Conservation (phyloP, 92 coral and sea anemone genomes). For the Chrysogorgia sp. region DNA sequence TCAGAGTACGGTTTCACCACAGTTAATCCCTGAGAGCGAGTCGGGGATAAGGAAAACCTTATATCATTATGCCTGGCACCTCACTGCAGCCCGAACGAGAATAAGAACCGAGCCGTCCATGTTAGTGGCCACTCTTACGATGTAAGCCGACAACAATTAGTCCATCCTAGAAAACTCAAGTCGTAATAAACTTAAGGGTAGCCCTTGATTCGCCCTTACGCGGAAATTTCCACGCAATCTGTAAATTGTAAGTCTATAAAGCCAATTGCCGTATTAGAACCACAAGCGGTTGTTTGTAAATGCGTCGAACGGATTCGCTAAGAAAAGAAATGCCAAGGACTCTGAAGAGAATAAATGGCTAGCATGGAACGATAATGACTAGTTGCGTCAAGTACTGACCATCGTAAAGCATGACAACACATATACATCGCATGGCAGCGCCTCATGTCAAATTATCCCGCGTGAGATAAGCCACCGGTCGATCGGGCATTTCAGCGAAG, state of each 20-base stretch:
- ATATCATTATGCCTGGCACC: too few relatives aligned
- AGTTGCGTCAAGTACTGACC: slow-evolving; percentile 26
- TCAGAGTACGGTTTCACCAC: background rate
- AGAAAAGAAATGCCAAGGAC: slow-evolving; percentile 6
- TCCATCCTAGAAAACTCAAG: background rate
- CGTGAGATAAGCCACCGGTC: background rate
- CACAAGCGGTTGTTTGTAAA: slow-evolving; percentile 29
- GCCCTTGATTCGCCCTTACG: background rate
- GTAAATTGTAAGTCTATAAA: slow-evolving; percentile 1
- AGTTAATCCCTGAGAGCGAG: background rate
- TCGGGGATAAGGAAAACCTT: too few relatives aligned
- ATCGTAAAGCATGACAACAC: slow-evolving; percentile 9
- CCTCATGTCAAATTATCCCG: background rate
- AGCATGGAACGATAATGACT: slow-evolving; percentile 15
- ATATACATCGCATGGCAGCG: background rate
- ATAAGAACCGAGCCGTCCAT: background rate
- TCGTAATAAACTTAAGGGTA: background rate
- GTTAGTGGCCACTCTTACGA: background rate
- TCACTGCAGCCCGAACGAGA: too few relatives aligned
- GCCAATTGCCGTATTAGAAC: slow-evolving; percentile 26
- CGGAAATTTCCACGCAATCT: background rate
- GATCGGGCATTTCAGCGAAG: too few relatives aligned
- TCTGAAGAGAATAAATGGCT: slow-evolving; percentile 39
- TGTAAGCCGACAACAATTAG: slow-evolving; percentile 10
- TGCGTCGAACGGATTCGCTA: slow-evolving; percentile 21